phyloP scores from a whole-genome alignment of 2,888 invertebrate genomes.

The Dryococelus australis region DNA sequence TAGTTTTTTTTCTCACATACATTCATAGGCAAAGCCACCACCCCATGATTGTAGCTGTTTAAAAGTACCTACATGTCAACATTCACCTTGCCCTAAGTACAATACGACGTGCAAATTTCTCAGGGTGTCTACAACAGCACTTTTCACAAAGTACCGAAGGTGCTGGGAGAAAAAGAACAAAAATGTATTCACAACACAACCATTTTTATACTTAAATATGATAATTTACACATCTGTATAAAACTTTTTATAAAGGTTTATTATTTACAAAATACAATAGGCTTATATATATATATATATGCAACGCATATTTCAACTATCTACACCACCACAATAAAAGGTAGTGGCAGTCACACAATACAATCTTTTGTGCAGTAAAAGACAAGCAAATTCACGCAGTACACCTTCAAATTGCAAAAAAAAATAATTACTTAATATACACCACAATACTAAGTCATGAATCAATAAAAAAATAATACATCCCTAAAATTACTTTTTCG shows the following conservation, averaged over 20 bases:
- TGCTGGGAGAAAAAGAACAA: too few relatives aligned
- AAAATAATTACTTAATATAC: background rate
- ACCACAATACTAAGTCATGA: background rate
- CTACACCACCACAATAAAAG: background rate
- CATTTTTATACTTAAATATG: background rate
- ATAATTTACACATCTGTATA: background rate
- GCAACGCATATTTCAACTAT: background rate
- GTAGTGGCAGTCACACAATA: background rate
- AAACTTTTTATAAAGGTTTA: background rate
- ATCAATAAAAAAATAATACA: background rate
- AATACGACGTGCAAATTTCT: too few relatives aligned
- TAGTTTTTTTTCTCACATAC: too few relatives aligned
- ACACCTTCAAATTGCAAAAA: background rate
- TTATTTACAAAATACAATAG: background rate
- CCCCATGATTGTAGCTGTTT: too few relatives aligned
- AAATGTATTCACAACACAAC: background rate
- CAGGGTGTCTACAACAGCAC: too few relatives aligned
- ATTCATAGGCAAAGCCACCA: too few relatives aligned
- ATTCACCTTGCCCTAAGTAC: too few relatives aligned
- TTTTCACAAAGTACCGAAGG: too few relatives aligned
- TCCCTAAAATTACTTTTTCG: background rate
- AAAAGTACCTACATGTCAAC: too few relatives aligned
- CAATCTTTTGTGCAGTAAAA: too few relatives aligned
- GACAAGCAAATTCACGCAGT: background rate
- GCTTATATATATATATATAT: background rate